A percentile compares a stretch with the other conserved stretches of the same genome.
Conservation (phyloP, 2,113 vertebrate genomes). For the Brienomyrus longianalis region DNA sequence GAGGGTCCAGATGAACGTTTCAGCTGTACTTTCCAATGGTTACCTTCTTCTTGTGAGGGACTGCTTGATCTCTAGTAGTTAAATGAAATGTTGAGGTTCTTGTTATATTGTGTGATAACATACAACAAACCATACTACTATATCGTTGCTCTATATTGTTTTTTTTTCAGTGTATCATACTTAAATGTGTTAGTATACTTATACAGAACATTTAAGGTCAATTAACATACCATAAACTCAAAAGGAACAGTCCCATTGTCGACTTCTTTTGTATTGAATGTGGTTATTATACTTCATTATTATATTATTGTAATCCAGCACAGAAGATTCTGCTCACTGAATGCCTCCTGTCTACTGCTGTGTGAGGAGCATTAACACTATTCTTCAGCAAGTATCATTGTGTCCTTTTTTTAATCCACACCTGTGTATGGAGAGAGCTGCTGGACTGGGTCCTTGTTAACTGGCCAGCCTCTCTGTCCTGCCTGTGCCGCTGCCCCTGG, state of each 20-base stretch:
- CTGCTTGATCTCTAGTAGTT: constrained; percentile 50
- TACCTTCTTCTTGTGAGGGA: constrained; percentile 44
- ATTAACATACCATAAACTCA: not conserved
- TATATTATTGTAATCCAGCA: not conserved
- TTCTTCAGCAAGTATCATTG: not conserved
- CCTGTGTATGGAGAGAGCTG: constrained; percentile 52
- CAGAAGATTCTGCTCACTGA: not conserved
- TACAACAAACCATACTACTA: not conserved
- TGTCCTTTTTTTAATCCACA: constrained; percentile 13
- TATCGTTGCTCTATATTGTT: not conserved
- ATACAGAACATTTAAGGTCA: not conserved
- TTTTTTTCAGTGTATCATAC: not conserved
- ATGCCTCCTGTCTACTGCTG: not conserved
- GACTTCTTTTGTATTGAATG: not conserved
- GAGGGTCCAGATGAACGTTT: constrained; percentile 37
- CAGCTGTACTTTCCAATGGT: constrained; percentile 38
- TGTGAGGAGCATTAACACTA: not conserved
- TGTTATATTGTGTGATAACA: not conserved
- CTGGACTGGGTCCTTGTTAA: constrained; percentile 53
- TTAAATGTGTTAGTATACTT: not conserved
- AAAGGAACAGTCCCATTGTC: not conserved
- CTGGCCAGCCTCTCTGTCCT: constrained; percentile 40
- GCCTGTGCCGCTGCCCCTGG: constrained; percentile 29
- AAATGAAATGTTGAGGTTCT: not conserved
- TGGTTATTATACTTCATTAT: not conserved